These are phyloP conservation scores for Microplitis manilae DNA, from an alignment of 2,888 invertebrate genomes.

Conservation along the genomic window DNA sequence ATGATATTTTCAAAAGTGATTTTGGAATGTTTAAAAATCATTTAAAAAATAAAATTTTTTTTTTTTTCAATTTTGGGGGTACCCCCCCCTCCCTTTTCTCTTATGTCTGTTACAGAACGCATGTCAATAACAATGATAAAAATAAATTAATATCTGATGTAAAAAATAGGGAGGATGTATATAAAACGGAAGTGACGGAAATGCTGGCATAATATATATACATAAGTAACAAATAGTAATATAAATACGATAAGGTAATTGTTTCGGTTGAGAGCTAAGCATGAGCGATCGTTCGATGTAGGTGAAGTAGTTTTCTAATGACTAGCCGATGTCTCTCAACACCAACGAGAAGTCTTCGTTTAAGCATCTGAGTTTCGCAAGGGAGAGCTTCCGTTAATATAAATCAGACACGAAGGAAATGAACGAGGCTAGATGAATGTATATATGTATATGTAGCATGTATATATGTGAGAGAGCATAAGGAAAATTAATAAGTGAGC, in stretches of 20 bases:
- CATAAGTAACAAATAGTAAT: conserved; percentile 16
- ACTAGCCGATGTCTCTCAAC: conserved; percentile 40
- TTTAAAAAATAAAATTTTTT: too few species aligned
- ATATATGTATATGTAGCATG: neutral
- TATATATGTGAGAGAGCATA: neutral
- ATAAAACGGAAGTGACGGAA: conserved; percentile 16
- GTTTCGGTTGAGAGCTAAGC: conserved; percentile 45
- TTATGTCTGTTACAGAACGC: too few species aligned
- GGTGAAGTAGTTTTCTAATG: conserved; percentile 61
- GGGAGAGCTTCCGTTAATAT: conserved; percentile 7
- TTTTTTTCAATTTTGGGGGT: too few species aligned
- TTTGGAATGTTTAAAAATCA: too few species aligned
- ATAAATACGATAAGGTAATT: conserved; percentile 33
- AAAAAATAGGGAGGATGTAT: neutral
- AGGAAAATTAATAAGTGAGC: conserved; percentile 22
- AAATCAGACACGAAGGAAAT: conserved; percentile 16
- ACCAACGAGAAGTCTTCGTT: neutral
- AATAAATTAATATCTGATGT: neutral
- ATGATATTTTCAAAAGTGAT: too few species aligned
- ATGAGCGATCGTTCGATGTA: conserved; percentile 51
- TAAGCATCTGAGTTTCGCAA: neutral
- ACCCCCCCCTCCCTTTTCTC: too few species aligned
- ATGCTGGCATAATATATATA: conserved; percentile 40
- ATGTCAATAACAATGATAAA: neutral
- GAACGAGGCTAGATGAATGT: conserved; percentile 16